These are phyloP conservation scores for Heliconius charithonia DNA, from an alignment of 2,888 invertebrate species.

Conservation along the genomic window DNA sequence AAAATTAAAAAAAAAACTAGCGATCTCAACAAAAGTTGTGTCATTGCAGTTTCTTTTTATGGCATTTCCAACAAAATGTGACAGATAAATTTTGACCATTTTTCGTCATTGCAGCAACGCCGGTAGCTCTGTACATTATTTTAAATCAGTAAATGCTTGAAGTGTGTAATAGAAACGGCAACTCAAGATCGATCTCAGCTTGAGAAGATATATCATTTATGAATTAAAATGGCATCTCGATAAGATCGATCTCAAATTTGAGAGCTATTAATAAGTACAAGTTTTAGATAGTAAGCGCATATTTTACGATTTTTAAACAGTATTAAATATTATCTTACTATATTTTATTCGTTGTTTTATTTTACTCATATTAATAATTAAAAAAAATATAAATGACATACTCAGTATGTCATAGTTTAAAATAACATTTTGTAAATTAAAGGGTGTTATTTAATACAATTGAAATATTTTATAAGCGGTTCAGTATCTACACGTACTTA, in stretches of 20 bases:
- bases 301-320: background rate
- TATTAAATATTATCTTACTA: background rate
- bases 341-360: background rate
- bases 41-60: background rate
- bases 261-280: too few relatives aligned
- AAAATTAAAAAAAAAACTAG: too few relatives aligned
- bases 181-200: too few relatives aligned
- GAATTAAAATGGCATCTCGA: too few relatives aligned
- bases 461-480: background rate
- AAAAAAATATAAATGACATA: background rate
- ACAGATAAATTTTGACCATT: background rate
- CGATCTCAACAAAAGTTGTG: too few relatives aligned
- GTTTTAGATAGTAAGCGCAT: background rate
- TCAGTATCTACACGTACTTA: background rate
- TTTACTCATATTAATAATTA: background rate
- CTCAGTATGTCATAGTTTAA: background rate
- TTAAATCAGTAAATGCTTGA: background rate
- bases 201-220: too few relatives aligned
- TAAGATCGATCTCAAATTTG: too few relatives aligned
- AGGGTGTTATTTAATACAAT: background rate
- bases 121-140: too few relatives aligned
- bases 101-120: too few relatives aligned
- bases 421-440: background rate
- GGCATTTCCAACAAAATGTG: background rate
- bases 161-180: too few relatives aligned